These are phyloP conservation scores for Glaucopsyche alexis DNA, from an alignment of 2,888 invertebrate genomes.

Conservation along the genomic window DNA sequence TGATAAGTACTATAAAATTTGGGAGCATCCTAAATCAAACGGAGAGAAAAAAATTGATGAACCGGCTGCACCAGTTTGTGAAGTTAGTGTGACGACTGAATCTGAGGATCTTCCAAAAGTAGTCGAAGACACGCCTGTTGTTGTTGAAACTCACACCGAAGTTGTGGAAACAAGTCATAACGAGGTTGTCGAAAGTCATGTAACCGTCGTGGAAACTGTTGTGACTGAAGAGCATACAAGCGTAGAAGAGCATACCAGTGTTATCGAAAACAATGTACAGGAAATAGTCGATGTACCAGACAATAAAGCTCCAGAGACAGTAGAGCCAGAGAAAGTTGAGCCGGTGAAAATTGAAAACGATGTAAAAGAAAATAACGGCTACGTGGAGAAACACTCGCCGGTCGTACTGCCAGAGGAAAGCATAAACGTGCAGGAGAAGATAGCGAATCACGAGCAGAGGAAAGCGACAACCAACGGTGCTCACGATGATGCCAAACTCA, in stretches of 20 bases:
- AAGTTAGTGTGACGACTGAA: slow-evolving; percentile 29
- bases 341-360: slow-evolving; percentile 29
- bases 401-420: slow-evolving; percentile 22
- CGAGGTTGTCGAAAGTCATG: slow-evolving; percentile 15
- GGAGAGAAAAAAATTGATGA: not conserved
- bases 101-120: slow-evolving; percentile 17
- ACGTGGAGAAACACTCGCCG: slow-evolving; percentile 18
- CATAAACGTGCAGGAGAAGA: slow-evolving; percentile 33
- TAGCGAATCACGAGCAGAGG: slow-evolving; percentile 23
- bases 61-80: slow-evolving; percentile 32
- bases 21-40: slow-evolving; percentile 56
- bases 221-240: slow-evolving; percentile 1
- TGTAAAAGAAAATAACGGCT: slow-evolving; percentile 29
- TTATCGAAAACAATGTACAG: slow-evolving; percentile 10
- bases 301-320: slow-evolving; percentile 4
- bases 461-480: slow-evolving; percentile 20
- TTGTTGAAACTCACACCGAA: not conserved
- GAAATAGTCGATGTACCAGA: slow-evolving; percentile 7
- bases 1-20: slow-evolving; percentile 63
- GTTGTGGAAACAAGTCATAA: not conserved
- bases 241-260: not conserved
- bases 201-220: slow-evolving; percentile 10
- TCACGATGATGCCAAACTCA: slow-evolving; percentile 40
- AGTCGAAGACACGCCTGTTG: not conserved
- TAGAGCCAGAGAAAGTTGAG: not conserved